These are phyloP conservation scores for Hydriomena furcata DNA, from an alignment of 2,888 invertebrate genomes.

Conservation along the genomic window DNA sequence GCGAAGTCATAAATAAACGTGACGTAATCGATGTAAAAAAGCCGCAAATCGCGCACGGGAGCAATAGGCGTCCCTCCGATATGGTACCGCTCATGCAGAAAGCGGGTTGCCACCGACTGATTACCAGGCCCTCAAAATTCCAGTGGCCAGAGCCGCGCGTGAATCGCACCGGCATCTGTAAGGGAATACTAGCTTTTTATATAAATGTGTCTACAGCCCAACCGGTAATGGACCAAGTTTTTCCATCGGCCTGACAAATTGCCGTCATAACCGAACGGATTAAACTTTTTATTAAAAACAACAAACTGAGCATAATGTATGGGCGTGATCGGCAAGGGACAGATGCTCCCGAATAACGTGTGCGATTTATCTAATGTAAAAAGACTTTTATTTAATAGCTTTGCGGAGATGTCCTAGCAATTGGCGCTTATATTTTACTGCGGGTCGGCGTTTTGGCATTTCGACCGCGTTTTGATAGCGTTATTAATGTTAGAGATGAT, in stretches of 20 bases:
- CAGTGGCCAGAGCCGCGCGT: no score
- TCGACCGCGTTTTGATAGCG: conserved; percentile 69
- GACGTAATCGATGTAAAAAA: conserved; percentile 73
- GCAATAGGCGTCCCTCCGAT: conserved; percentile 45
- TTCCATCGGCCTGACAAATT: conserved; percentile 81
- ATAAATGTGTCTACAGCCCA: conserved; percentile 44
- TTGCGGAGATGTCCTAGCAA: conserved; percentile 75
- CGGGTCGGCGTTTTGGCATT: conserved; percentile 70
- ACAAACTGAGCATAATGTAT: conserved; percentile 83
- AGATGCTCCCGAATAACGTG: conserved; percentile 80
- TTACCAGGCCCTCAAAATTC: background rate
- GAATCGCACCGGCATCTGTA: no score
- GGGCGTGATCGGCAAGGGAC: conserved; percentile 80
- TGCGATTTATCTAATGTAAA: conserved; percentile 82
- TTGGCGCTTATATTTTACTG: conserved; percentile 75
- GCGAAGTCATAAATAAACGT: conserved; percentile 76
- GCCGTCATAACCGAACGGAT: conserved; percentile 82
- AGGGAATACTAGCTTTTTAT: background rate
- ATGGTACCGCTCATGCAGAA: conserved; percentile 6
- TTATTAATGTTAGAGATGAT: conserved; percentile 72
- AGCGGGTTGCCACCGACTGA: background rate
- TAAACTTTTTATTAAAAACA: conserved; percentile 84
- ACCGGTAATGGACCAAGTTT: conserved; percentile 79
- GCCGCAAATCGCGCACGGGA: conserved; percentile 47
- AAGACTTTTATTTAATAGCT: conserved; percentile 82